Percentiles rank a stretch among this genome's conserved stretches.
phyloP scores from a whole-genome alignment of 2,113 vertebrate genomes.

The Numenius arquata region DNA sequence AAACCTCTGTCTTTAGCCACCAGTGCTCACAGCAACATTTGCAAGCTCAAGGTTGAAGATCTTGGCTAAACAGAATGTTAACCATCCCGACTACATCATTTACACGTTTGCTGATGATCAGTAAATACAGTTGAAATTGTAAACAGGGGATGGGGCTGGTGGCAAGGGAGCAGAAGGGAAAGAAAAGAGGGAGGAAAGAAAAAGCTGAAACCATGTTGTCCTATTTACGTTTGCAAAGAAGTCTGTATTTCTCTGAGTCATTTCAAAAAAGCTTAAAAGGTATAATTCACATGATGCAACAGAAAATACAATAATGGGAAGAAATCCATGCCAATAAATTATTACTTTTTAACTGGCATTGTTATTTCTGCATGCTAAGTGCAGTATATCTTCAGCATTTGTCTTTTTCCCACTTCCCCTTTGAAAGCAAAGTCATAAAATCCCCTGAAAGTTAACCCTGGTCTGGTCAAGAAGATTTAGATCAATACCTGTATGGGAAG shows the following conservation, averaged over 20 bases:
- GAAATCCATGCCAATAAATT: background rate
- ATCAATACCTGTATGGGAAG: background rate
- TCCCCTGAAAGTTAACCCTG: background rate
- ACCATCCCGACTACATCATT: background rate
- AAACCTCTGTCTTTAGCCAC: slow-evolving; percentile 60
- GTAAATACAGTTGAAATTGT: background rate
- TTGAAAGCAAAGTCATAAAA: background rate
- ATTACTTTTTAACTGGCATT: background rate
- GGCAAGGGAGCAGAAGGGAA: background rate
- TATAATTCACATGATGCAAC: background rate
- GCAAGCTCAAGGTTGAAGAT: slow-evolving; percentile 30
- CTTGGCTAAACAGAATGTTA: slow-evolving; percentile 29
- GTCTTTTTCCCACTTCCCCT: background rate
- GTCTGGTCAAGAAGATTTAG: background rate
- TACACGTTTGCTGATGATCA: slow-evolving; percentile 23
- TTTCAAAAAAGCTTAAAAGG: background rate
- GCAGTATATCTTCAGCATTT: background rate
- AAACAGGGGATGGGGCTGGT: background rate
- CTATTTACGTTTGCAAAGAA: background rate
- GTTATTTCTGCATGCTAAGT: background rate
- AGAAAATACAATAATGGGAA: background rate
- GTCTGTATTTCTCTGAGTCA: background rate
- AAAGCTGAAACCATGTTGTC: background rate
- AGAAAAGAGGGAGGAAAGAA: background rate
- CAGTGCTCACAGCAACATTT: slow-evolving; percentile 41